These are phyloP conservation scores for Drosophila funebris DNA, from an alignment of 1,140 invertebrate species.

Conservation along the genomic window DNA sequence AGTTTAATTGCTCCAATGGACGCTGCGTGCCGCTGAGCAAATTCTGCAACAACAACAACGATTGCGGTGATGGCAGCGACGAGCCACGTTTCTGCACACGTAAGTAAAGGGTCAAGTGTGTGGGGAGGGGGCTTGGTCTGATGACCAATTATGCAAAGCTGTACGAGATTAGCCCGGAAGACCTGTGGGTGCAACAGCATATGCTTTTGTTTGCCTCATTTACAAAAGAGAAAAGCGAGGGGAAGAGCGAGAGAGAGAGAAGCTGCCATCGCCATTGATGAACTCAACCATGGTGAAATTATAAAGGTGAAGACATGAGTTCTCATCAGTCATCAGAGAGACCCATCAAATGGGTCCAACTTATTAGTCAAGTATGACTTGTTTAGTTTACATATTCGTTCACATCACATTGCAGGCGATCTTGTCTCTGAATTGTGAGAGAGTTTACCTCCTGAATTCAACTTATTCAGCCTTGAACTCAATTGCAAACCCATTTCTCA, in stretches of 20 bases:
- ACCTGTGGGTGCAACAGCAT: conserved; percentile 6
- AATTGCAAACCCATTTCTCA: no score
- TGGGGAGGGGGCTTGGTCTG: not conserved
- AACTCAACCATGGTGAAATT: conserved; percentile 1
- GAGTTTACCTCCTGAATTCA: no score
- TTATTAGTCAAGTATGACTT: no score
- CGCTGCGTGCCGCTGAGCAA: conserved; percentile 91
- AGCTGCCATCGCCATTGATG: not conserved
- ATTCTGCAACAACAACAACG: conserved; percentile 92
- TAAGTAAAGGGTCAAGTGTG: conserved; percentile 85
- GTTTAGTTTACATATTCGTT: no score
- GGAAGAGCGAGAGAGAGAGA: not conserved
- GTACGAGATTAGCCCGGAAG: conserved; percentile 46
- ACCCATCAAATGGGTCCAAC: no score
- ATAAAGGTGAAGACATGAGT: no score
- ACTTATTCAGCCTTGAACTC: no score
- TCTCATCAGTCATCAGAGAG: no score
- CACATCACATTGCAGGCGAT: no score
- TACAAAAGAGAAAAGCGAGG: not conserved
- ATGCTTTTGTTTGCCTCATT: conserved; percentile 48
- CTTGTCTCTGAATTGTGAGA: no score
- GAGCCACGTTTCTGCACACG: conserved; percentile 93
- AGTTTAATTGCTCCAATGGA: conserved; percentile 91
- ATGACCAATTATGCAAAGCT: conserved; percentile 65
- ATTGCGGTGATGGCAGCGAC: conserved; percentile 93